Evolutionary conservation across 1,140 invertebrate genomes (phyloP).

Genomic region (Lasaia peninsularis): DNA sequence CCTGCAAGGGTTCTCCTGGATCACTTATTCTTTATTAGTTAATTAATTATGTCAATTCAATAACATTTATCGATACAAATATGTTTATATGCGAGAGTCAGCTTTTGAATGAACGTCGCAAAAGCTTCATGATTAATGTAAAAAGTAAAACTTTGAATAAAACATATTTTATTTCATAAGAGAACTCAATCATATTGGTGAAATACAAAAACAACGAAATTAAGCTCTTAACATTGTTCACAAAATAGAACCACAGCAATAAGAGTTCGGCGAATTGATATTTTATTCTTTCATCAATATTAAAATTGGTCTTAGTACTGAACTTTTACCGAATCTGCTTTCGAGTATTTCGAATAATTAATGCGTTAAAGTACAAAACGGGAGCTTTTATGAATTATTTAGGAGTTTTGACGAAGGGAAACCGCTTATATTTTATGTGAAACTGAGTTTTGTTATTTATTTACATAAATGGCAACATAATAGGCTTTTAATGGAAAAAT

Average conservation of each 20-base stretch:
- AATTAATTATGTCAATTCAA: too few relatives aligned
- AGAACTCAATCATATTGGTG: too few relatives aligned
- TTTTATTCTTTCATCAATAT: neutral
- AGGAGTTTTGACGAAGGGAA: neutral
- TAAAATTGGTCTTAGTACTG: slow-evolving; percentile 1
- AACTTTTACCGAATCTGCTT: slow-evolving; percentile 4
- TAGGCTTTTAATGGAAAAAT: neutral
- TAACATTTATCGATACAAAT: too few relatives aligned
- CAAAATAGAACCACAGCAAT: neutral
- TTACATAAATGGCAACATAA: neutral
- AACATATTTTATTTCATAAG: too few relatives aligned
- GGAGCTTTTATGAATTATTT: slow-evolving; percentile 5
- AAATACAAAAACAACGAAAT: too few relatives aligned
- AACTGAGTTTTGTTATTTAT: neutral
- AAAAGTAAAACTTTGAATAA: too few relatives aligned
- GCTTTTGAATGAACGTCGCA: too few relatives aligned
- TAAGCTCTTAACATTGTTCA: too few relatives aligned
- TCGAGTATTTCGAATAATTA: slow-evolving; percentile 1
- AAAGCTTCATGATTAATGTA: too few relatives aligned
- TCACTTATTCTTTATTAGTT: too few relatives aligned
- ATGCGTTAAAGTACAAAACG: slow-evolving; percentile 6
- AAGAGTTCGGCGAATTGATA: neutral
- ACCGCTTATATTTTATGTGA: neutral
- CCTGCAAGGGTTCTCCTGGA: too few relatives aligned
- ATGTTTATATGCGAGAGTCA: too few relatives aligned